A percentile compares a stretch with the other conserved stretches of the same genome.
These are phyloP conservation scores for Cristatella mucedo DNA, from an alignment of 2,888 invertebrate genomes.

Conservation along the genomic window DNA sequence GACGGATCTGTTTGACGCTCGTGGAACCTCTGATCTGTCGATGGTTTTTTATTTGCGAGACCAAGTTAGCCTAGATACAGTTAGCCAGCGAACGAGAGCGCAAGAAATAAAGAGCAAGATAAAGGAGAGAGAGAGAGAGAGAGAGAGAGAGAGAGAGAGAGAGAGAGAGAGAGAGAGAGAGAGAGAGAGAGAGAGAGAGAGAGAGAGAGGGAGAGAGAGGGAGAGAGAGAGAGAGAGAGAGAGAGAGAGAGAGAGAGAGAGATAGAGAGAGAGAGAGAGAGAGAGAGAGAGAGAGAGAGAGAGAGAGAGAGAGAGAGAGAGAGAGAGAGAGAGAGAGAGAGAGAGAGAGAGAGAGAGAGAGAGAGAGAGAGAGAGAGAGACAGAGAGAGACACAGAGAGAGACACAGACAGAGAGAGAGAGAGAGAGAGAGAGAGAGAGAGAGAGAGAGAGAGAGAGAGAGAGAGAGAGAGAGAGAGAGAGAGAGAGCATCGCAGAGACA, in stretches of 20 bases:
- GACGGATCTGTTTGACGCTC: no score
- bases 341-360: slow-evolving; percentile 12
- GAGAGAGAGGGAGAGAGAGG: background rate
- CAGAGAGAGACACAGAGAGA: no score
- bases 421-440: slow-evolving; percentile 1
- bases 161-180: no score
- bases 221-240: slow-evolving; percentile 1
- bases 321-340: slow-evolving; percentile 8
- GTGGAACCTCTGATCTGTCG: no score
- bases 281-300: slow-evolving; percentile 10
- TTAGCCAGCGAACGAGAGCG: no score
- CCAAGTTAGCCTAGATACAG: no score
- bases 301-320: slow-evolving; percentile 11
- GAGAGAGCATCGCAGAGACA: background rate
- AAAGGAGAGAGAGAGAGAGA: no score
- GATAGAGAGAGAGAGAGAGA: slow-evolving; percentile 11
- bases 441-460: background rate
- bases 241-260: slow-evolving; percentile 9
- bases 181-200: no score
- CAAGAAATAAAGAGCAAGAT: no score
- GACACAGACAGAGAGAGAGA: background rate
- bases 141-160: no score
- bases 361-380: slow-evolving; percentile 11
- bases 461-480: slow-evolving; percentile 1
- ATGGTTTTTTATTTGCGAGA: no score